Evolutionary conservation across 2,113 vertebrate genomes (phyloP).

Genomic region (Alexandromys fortis): DNA sequence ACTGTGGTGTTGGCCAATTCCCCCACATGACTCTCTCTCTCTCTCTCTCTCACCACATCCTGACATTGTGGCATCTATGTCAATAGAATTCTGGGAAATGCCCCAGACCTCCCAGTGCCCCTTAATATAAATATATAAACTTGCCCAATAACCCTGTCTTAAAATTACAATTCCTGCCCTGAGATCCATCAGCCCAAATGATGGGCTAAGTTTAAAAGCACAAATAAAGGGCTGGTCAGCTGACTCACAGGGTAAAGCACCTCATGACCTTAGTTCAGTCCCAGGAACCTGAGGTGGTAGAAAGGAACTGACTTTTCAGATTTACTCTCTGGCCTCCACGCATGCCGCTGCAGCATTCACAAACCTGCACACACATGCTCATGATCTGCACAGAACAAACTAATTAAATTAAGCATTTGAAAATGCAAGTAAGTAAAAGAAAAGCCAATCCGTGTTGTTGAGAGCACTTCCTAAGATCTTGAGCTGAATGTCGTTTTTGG

Average conservation of each 20-base stretch:
- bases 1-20: not conserved
- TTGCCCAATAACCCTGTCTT: not conserved
- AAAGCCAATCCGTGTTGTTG: not conserved
- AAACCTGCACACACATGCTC: not conserved
- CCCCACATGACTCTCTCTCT: not conserved
- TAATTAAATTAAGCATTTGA: not conserved
- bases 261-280: not conserved
- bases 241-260: not conserved
- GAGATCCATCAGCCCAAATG: slow-evolving; percentile 12
- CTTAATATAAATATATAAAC: slow-evolving; percentile 8
- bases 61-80: not conserved
- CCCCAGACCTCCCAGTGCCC: not conserved
- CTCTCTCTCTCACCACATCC: not conserved
- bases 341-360: not conserved
- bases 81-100: slow-evolving; percentile 26
- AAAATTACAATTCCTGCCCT: slow-evolving; percentile 40
- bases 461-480: slow-evolving; percentile 26
- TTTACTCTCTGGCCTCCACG: not conserved
- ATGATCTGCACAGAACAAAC: not conserved
- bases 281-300: not conserved
- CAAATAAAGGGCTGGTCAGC: not conserved
- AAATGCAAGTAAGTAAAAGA: not conserved
- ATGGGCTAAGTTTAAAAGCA: slow-evolving; percentile 41
- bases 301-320: not conserved
- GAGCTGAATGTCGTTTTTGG: slow-evolving; percentile 41